Conservation (phyloP, 2,888 invertebrate genomes). For the Mimas tiliae region DNA sequence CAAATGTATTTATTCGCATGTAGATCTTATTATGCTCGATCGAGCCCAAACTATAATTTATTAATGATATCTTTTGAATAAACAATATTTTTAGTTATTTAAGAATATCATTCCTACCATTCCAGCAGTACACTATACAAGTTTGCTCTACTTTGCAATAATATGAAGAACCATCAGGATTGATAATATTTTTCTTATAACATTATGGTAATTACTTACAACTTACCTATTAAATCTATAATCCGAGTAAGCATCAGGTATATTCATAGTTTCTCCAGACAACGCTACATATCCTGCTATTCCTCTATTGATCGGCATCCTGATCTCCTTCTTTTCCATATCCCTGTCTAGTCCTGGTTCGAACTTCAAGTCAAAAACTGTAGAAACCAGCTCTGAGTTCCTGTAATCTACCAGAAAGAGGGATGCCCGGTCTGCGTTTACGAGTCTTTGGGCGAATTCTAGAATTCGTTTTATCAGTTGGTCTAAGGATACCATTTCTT, state of each 20-base stretch:
- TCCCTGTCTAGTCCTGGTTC: constrained; percentile 55
- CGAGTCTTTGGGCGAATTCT: constrained; percentile 92
- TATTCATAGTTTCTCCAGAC: constrained; percentile 92
- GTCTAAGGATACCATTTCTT: constrained; percentile 94
- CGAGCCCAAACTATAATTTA: no score
- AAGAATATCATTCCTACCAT: no score
- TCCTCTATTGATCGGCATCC: constrained; percentile 90
- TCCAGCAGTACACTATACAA: no score
- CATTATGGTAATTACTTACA: no score
- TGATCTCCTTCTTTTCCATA: constrained; percentile 80
- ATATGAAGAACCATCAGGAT: no score
- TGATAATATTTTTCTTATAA: no score
- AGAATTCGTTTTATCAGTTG: constrained; percentile 92
- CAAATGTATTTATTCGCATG: no score
- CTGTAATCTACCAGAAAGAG: constrained; percentile 91
- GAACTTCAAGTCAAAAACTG: constrained; percentile 89
- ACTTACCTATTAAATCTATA: constrained; percentile 87
- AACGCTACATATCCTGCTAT: constrained; percentile 93
- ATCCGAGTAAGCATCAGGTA: constrained; percentile 92
- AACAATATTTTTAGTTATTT: no score
- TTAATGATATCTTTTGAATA: no score
- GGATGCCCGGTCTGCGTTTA: constrained; percentile 93
- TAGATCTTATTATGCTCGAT: no score
- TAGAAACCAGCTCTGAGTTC: constrained; percentile 90
- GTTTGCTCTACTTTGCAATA: no score